A percentile compares a stretch with the other conserved stretches of the same genome.
These are phyloP conservation scores for Liodrosophila aerea DNA, from an alignment of 2,888 invertebrate species.

Conservation along the genomic window DNA sequence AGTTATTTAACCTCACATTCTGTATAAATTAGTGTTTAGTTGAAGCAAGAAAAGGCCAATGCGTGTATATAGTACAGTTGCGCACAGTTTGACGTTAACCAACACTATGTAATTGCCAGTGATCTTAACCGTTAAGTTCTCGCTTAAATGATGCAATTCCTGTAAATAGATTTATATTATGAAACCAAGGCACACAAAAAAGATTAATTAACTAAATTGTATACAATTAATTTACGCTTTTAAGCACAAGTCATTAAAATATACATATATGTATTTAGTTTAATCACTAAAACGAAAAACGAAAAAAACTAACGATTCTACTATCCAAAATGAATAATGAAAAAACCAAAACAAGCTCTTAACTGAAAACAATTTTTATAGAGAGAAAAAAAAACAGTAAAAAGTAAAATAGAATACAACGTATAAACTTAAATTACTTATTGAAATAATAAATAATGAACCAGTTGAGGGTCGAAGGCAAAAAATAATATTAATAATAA, in stretches of 20 bases:
- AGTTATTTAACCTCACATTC: slow-evolving; percentile 43
- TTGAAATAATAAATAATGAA: slow-evolving; percentile 45
- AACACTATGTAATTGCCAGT: slow-evolving; percentile 54
- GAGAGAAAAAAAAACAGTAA: slow-evolving; percentile 10
- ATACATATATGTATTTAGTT: slow-evolving; percentile 50
- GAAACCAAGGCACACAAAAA: slow-evolving; percentile 1
- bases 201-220: slow-evolving; percentile 33
- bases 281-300: slow-evolving; percentile 31
- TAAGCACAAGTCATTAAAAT: slow-evolving; percentile 72
- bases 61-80: slow-evolving; percentile 21
- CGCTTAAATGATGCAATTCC: slow-evolving; percentile 38
- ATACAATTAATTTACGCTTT: slow-evolving; percentile 58
- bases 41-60: slow-evolving; percentile 13
- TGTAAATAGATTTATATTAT: slow-evolving; percentile 51
- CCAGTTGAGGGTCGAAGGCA: slow-evolving; percentile 26
- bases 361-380: slow-evolving; percentile 8
- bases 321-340: slow-evolving; percentile 4
- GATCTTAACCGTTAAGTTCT: slow-evolving; percentile 78
- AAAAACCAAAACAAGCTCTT: slow-evolving; percentile 22
- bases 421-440: slow-evolving; percentile 53
- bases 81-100: slow-evolving; percentile 3
- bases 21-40: slow-evolving; percentile 69
- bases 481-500: slow-evolving; percentile 19
- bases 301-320: slow-evolving; percentile 13
- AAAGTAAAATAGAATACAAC: slow-evolving; percentile 23